Conservation (phyloP, 1,140 invertebrate species). For the Drosophila fuyamai region DNA sequence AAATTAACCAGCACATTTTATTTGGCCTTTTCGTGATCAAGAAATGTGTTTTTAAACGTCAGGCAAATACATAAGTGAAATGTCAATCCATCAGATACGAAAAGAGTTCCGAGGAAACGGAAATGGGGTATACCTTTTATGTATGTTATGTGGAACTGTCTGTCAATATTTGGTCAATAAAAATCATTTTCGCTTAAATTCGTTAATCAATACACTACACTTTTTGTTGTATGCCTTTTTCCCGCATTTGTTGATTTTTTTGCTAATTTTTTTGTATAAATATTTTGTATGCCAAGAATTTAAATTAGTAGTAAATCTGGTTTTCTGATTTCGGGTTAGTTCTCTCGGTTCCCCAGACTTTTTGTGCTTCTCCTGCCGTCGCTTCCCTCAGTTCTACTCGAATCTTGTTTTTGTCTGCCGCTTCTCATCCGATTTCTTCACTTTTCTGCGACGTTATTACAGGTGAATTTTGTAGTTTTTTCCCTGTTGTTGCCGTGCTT, state of each 20-base stretch:
- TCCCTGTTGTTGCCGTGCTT: conserved; percentile 27
- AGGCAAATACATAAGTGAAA: conserved; percentile 29
- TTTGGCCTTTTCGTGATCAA: neutral
- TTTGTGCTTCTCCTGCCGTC: conserved; percentile 7
- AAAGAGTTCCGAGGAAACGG: conserved; percentile 25
- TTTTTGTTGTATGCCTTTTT: conserved; percentile 44
- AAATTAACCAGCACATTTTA: conserved; percentile 14
- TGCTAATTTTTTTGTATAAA: conserved; percentile 44
- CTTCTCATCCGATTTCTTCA: conserved; percentile 37
- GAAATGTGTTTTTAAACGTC: conserved; percentile 15
- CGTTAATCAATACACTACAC: conserved; percentile 64
- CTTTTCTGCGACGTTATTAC: conserved; percentile 65
- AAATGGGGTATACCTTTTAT: conserved; percentile 1
- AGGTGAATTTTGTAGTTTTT: conserved; percentile 60
- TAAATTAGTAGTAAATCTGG: conserved; percentile 83
- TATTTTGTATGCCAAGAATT: conserved; percentile 81
- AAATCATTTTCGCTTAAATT: conserved; percentile 70
- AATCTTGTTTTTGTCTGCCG: conserved; percentile 64
- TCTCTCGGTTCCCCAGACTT: conserved; percentile 19
- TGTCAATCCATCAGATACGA: conserved; percentile 52
- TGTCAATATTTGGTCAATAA: conserved; percentile 72
- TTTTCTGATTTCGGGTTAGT: conserved; percentile 76
- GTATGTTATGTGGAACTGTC: conserved; percentile 23
- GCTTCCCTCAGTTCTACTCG: conserved; percentile 15
- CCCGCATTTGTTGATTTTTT: conserved; percentile 21